Base-by-base conservation (phyloP, 2,888 invertebrate genomes). In the Horisme vitalbata region DNA sequence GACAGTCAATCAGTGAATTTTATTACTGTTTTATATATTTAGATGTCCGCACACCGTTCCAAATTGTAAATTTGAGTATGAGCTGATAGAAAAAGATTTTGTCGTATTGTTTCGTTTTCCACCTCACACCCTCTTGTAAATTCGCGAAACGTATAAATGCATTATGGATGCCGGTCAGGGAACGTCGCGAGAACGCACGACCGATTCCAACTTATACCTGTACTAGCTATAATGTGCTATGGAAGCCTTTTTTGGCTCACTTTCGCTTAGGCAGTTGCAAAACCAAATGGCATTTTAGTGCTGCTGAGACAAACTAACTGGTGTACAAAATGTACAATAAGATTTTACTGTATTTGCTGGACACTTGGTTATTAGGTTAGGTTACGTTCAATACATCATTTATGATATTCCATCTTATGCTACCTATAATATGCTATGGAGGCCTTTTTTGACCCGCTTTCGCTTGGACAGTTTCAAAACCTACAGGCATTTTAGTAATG, bases 101-200 rank as follows among this genome's bases (percentile, higher is more conserved):
- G 4, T 1, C 18, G 6, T 4, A 18, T 18, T 18, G 30, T 30
- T 41, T 38, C 32, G 39, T 45, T 48, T 45, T 45, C 32, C 11
- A 20, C 24, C 11, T 28, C 24, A n/a, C n/a, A 20, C 44, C 30
- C 24, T 44, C 30, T 49, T 54, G 36, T 46, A 35, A 45, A 52
- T 54, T 57, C 57, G 46, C 44, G 9, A 45, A 23, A 28, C 52
- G 57, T 54, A 45, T 37, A 44, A 43, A 35, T 52, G 43, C 54
- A 50, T 57, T 55, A 55, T n/a, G 41, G 31, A 55, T 57, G 54
- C 52, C 37, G 24, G 41, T 50, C 52, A 57, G 46, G 45, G 5
- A 21, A 27, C 28, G 32, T 46, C 45, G 18, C 31, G 26, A 38
- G 47, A 47, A 48, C 49, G 51, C 50, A 51, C 52, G 52, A 37